Evolutionary conservation across 2,113 vertebrate species (phyloP).

Genomic region (Hylia prasina): DNA sequence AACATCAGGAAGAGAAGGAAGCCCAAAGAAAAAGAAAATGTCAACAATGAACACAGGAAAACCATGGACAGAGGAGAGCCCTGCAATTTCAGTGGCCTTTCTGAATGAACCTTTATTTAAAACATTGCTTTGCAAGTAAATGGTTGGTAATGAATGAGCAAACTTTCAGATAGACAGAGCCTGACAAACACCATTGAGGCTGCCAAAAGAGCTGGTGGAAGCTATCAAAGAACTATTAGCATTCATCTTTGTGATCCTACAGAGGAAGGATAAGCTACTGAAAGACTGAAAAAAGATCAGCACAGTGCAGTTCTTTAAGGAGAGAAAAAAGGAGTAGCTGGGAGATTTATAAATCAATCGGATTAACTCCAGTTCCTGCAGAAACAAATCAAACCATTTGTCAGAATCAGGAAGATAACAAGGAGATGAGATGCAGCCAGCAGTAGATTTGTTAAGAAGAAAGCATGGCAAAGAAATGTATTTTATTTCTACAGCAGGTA

Average conservation of each 20-base stretch:
- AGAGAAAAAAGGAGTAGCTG: background rate
- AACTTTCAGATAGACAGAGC: background rate
- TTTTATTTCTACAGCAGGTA: slow-evolving; percentile 21
- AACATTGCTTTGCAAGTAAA: background rate
- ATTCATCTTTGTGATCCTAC: background rate
- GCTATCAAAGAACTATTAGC: background rate
- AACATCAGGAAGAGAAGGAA: background rate
- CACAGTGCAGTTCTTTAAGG: background rate
- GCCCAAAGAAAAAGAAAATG: background rate
- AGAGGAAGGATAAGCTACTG: background rate
- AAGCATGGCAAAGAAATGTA: background rate
- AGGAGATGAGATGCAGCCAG: slow-evolving; percentile 22
- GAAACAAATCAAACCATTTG: slow-evolving; percentile 54
- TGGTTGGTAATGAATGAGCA: background rate
- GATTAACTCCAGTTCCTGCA: slow-evolving; percentile 8
- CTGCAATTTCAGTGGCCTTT: background rate
- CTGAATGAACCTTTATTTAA: background rate
- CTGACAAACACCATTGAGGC: background rate
- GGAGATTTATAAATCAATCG: slow-evolving; percentile 45
- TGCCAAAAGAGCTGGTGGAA: background rate
- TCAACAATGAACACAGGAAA: background rate
- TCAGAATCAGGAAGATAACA: slow-evolving; percentile 36
- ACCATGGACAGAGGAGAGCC: background rate
- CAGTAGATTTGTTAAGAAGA: background rate
- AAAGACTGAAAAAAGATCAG: slow-evolving; percentile 8